Conservation (phyloP, 2,888 invertebrate genomes). For the Pyralis farinalis region DNA sequence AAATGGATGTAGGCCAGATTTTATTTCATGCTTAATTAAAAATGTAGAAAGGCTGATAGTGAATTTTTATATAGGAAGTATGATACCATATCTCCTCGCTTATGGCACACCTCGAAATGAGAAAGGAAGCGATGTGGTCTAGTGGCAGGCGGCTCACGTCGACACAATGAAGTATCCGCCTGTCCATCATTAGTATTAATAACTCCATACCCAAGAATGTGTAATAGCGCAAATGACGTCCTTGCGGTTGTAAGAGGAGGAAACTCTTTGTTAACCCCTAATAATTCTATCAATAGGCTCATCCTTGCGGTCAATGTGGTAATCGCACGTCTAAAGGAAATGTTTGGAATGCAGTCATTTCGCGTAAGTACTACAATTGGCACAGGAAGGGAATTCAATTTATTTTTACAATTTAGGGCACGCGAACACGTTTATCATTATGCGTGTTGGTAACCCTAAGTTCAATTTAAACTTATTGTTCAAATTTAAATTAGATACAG, state of each 20-base stretch:
- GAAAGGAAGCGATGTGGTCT: constrained; percentile 57
- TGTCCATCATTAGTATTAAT: constrained; percentile 68
- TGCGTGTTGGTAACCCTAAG: no score
- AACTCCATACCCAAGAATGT: constrained; percentile 60
- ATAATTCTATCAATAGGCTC: constrained; percentile 72
- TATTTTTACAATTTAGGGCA: no score
- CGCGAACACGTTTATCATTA: no score
- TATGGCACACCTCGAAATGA: constrained; percentile 21
- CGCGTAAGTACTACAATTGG: constrained; percentile 35
- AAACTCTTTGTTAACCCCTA: constrained; percentile 48
- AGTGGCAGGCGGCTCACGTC: constrained; percentile 22
- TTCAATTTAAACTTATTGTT: no score
- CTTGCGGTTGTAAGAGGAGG: constrained; percentile 56
- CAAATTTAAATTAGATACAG: no score
- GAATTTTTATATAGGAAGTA: no score
- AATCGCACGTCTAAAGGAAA: constrained; percentile 47
- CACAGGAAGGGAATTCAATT: constrained; percentile 36
- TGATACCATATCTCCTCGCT: background rate
- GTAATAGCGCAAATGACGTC: constrained; percentile 46
- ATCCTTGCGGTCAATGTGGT: constrained; percentile 63
- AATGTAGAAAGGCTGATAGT: no score
- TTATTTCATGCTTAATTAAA: no score
- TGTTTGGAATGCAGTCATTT: constrained; percentile 44
- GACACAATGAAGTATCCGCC: constrained; percentile 44
- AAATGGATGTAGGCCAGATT: no score